Evolutionary conservation across 2,797 vertebrate genomes (phyloP).

Genomic region (Sibirionetta formosa): DNA sequence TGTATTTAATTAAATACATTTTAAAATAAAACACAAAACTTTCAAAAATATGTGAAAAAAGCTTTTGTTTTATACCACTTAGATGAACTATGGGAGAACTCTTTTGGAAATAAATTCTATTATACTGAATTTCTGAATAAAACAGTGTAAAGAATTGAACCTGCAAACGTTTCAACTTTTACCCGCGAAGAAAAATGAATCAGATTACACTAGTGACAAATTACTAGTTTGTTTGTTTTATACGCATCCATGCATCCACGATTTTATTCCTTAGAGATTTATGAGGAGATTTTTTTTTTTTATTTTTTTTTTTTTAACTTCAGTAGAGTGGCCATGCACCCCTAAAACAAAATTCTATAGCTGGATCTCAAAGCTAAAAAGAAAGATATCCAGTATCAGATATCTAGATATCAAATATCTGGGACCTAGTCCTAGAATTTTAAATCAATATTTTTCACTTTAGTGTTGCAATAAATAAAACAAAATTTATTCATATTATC

Average conservation of each 20-base stretch:
- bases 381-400: background rate
- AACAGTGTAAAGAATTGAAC: background rate
- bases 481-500: constrained; percentile 38
- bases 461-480: constrained; percentile 54
- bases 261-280: background rate
- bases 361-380: background rate
- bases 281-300: background rate
- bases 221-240: background rate
- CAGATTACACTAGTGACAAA: background rate
- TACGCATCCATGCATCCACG: background rate
- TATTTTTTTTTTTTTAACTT: background rate
- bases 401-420: too few relatives aligned
- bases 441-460: constrained; percentile 40
- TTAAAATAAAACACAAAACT: background rate
- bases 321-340: background rate
- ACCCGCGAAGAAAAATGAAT: background rate
- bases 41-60: background rate
- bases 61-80: background rate
- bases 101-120: background rate
- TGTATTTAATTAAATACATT: background rate
- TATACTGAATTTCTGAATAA: background rate
- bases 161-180: background rate
- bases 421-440: background rate
- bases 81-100: background rate
- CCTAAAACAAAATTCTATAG: background rate